Base-by-base conservation (phyloP, 2,113 vertebrate genomes). In the Dasyurus viverrinus region DNA sequence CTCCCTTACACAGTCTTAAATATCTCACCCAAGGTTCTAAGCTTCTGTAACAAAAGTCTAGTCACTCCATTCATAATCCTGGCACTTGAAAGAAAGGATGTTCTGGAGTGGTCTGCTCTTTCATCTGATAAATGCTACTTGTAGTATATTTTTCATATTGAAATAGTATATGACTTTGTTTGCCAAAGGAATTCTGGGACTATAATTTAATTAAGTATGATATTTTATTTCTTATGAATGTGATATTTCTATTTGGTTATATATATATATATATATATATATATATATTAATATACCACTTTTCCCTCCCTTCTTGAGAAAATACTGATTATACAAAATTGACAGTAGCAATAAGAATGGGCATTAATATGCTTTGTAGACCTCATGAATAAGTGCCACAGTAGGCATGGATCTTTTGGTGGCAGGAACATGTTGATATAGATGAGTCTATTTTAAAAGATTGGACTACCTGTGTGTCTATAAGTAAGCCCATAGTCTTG, bases 311-410 rank as follows among this genome's bases (percentile, higher is more conserved):
- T 68, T 42, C 93, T 36, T 84, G 23, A 24, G 36, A 93, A 53
- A 93, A 95, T 90, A 25, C 12, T 53, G 8, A 89, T 90, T 90
- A 96, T 42, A 91, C 0, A 47, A 93, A 94, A 10, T 53, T 27
- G 54, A 91, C 42, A 54, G 48, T 90, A 92, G 92, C 89, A 95
- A 25, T 93, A 97, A 55, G 26, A 89, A 92, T 95, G 23, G 90
- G 57, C 10, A 30, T 47, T 0, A 48, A 10, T 91, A 95, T 53
- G 27, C 3, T 89, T 94, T 93, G 24, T 42, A 55, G 68, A 22
- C 0, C 53, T 5, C 22, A 46, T 30, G 12, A 68, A n/a, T 55
- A 90, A 90, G 16, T 26, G 89, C 55, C 92, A 46, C 0, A 30
- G 24, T 91, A 50, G 36, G 52, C 68, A 89, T 95, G 68, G 53